Evolutionary conservation across 2,113 vertebrate species (phyloP), one percentile per base, ranked within the genome.

Genomic region (Collichthys lucidus): DNA sequence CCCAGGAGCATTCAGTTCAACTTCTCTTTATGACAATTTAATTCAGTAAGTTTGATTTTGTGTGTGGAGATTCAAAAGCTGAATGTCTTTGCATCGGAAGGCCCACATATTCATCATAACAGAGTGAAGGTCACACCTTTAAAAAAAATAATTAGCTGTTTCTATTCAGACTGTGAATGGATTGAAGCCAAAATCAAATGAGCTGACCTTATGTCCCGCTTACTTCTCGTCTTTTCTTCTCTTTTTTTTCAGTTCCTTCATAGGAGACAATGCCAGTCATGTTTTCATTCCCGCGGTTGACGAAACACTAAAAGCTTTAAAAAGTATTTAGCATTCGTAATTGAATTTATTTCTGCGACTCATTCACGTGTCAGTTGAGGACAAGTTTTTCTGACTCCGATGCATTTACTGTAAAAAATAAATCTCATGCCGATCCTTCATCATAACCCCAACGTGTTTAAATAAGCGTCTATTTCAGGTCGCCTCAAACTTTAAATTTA

Each of bases 111-210:
- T 74, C 55, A 74, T 22, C 26, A 8, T 2, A 15, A 71, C 20
- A 53, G 49, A 73, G 31, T 53, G 86, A 88, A 89, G 82, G 74
- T 60, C 79, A 62, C 19, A 9, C 16, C 52, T 64, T 15, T 40
- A 24, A 50, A 77, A n/a, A n/a, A 77, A 61, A 16, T 3, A 35
- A 63, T 74, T 35, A 52, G 12, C 4, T n/a, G 29, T 35, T 73
- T 76, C 62, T 20, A 50, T 82, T 84, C 47, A 71, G 56, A 20
- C n/a, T 65, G 11, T 78, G 57, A 82, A 76, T 79, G 14, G 22
- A 65, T 42, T 72, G 47, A 31, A 68, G n/a, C 1, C 47, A 44
- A 20, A 78, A 70, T 74, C 24, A 78, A 70, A 77, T 19, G 12
- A 68, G 61, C 20, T 80, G n/a, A 80, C 86, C 82, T 85, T 15